Evolutionary conservation across 2,113 vertebrate species (phyloP), one percentile per base, ranked within the genome.

Genomic region (Phasianus colchicus): DNA sequence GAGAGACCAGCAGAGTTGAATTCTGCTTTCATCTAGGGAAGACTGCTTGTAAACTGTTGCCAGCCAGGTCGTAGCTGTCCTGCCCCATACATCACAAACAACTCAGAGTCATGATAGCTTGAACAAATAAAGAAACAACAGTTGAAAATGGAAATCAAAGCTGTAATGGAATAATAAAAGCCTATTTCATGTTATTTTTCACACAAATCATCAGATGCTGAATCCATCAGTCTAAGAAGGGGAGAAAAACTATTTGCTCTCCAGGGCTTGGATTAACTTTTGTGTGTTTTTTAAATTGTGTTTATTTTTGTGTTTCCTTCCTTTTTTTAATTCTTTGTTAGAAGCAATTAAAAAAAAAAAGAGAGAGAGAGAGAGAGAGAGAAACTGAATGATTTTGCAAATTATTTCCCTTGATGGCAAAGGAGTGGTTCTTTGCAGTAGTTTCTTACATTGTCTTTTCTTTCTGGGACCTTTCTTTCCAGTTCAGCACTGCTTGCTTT

Each of bases 121-220:
- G 48, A 88, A 75, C 20, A 97, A 96, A 92, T 87, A 96, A 96
- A 95, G 71, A 89, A 73, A 4, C n/a, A 90, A 60, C 45, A 83
- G 71, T 60, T 91, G 90, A 88, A 73, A 64, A 86, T 42, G 92
- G 70, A 83, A 92, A 96, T 95, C 69, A 94, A 96, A 96, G 69
- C 30, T 89, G 55, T 32, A 10, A 36, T 29, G 38, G 42, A 72
- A n/a, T 94, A 91, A 96, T 94, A 63, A 91, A 94, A 96, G 71
- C 58, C 48, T 32, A 14, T 40, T 75, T 89, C 30, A 77, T 63
- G 22, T 11, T 27, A 11, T 25, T 86, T 89, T 88, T 82, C 38
- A 29, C 83, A 76, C 3, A 48, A 81, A 81, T 63, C 8, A 47
- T 72, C 58, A 85, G 48, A 83, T 74, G 29, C 14, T 72, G 43